Conservation (phyloP, 2,797 vertebrate species). For the Sebastes paucispinis region DNA sequence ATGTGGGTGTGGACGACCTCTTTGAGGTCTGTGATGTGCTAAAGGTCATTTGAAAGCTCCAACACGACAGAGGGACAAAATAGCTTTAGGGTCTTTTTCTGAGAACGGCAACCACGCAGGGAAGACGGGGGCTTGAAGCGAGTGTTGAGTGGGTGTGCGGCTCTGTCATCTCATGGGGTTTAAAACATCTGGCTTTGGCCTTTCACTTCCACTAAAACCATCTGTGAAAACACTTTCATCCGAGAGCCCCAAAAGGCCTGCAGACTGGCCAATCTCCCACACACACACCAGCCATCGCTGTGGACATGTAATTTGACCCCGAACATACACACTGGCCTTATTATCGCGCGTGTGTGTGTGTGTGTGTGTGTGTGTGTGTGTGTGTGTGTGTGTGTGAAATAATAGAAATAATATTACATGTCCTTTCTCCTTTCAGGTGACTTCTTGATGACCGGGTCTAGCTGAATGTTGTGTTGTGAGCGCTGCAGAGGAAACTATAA, state of each 20-base stretch:
- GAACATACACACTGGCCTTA: conserved; percentile 7
- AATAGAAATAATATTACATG: not conserved
- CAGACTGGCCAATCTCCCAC: not conserved
- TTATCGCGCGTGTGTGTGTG: conserved; percentile 5
- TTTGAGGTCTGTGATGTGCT: conserved; percentile 11
- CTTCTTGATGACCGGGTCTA: not conserved
- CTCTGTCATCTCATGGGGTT: conserved; percentile 48
- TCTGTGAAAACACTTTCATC: conserved; percentile 72
- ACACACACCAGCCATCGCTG: not conserved
- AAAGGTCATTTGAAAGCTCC: conserved; percentile 24
- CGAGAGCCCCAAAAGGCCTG: conserved; percentile 15
- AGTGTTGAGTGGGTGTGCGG: conserved; percentile 19
- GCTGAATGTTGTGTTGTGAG: not conserved
- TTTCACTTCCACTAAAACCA: conserved; percentile 59
- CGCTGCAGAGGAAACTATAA: not conserved
- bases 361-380: not conserved
- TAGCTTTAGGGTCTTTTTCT: conserved; percentile 13
- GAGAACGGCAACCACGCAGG: conserved; percentile 3
- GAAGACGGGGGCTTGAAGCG: not conserved
- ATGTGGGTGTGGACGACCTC: not conserved
- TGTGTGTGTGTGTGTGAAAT: conserved; percentile 1
- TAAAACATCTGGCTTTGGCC: conserved; percentile 65
- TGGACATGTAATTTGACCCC: conserved; percentile 29
- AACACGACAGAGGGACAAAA: conserved; percentile 8
- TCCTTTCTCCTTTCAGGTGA: not conserved